A percentile compares a stretch with the other conserved stretches of the same genome.
Conservation (phyloP, 2,797 vertebrate species). For the Muraenolepis orangiensis region DNA sequence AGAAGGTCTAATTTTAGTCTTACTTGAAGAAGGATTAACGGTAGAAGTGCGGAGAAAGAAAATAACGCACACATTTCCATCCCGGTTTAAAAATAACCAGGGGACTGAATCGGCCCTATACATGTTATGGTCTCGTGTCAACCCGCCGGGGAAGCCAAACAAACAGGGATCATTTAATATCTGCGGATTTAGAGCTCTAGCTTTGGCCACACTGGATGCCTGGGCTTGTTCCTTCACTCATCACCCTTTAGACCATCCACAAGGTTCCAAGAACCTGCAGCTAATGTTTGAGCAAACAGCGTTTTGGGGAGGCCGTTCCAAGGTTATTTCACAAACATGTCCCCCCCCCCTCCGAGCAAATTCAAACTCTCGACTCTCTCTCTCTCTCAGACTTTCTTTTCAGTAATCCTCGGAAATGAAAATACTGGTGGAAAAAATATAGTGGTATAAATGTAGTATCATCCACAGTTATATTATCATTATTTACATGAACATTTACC, state of each 20-base stretch:
- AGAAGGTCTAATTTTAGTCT: conserved; percentile 57
- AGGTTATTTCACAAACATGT: background rate
- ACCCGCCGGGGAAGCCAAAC: conserved; percentile 56
- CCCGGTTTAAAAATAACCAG: conserved; percentile 64
- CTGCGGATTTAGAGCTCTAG: conserved; percentile 30
- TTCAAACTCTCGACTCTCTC: background rate
- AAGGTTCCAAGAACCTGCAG: background rate
- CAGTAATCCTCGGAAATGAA: no score
- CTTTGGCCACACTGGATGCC: conserved; percentile 16
- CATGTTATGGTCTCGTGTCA: conserved; percentile 45
- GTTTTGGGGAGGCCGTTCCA: background rate
- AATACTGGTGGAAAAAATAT: background rate
- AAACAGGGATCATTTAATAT: conserved; percentile 59
- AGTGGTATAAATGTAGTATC: background rate
- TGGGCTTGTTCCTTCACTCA: background rate
- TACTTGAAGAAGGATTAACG: conserved; percentile 57
- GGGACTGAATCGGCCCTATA: conserved; percentile 54
- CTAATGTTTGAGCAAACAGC: background rate
- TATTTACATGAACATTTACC: background rate
- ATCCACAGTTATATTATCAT: background rate
- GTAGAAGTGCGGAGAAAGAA: conserved; percentile 47
- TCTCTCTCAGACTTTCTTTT: background rate
- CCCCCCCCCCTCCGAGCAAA: background rate
- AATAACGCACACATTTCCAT: conserved; percentile 27
- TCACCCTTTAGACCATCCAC: background rate